phyloP scores from a whole-genome alignment of 1,140 invertebrate species.

The Drosophila triauraria region DNA sequence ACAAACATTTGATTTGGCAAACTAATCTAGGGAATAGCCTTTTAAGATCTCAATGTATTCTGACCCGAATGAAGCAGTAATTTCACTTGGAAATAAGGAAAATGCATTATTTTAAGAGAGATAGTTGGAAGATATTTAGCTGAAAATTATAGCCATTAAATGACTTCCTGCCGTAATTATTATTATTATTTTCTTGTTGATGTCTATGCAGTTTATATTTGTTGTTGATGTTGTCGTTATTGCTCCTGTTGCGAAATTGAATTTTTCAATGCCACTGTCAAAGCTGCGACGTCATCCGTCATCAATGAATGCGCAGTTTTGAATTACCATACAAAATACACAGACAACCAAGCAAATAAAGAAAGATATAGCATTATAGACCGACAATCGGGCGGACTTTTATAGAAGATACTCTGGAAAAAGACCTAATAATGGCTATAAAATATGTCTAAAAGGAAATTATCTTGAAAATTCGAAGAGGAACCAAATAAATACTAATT shows the following conservation, averaged over 20 bases:
- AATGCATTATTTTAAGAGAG: too few relatives aligned
- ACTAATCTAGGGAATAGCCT: too few relatives aligned
- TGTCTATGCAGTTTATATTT: conserved; percentile 13
- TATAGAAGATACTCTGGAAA: background rate
- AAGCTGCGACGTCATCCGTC: conserved; percentile 53
- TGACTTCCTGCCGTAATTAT: conserved; percentile 2
- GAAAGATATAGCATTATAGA: conserved; percentile 5
- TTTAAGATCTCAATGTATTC: too few relatives aligned
- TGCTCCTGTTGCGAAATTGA: conserved; percentile 29
- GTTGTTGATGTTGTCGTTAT: conserved; percentile 2
- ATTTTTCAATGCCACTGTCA: conserved; percentile 74
- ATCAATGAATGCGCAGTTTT: conserved; percentile 60
- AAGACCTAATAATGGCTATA: background rate
- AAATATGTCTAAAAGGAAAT: background rate
- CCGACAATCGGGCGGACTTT: background rate
- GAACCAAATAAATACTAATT: too few relatives aligned
- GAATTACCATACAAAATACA: conserved; percentile 42
- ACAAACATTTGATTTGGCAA: background rate
- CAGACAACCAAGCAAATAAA: conserved; percentile 2
- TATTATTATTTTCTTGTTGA: conserved; percentile 1
- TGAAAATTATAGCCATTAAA: conserved; percentile 10
- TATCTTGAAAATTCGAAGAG: too few relatives aligned
- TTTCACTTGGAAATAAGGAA: too few relatives aligned
- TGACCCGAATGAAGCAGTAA: too few relatives aligned
- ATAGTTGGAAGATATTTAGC: background rate